Evolutionary conservation across 2,797 vertebrate species (phyloP), one percentile per base, ranked within the genome.

Genomic region (Champsocephalus esox): DNA sequence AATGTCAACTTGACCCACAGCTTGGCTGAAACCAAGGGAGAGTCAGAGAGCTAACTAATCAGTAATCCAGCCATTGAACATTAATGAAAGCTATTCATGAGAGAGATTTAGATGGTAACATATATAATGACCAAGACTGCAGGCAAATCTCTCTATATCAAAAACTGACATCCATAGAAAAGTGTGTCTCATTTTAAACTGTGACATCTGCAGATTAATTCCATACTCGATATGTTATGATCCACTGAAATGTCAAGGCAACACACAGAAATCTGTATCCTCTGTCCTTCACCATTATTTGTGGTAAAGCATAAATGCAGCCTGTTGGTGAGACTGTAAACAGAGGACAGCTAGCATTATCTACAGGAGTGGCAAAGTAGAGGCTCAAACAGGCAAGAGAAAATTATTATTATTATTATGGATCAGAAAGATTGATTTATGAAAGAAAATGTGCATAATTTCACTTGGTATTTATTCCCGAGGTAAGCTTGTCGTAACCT

Each of bases 51-150:
- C 70, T 75, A 66, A 66, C 34, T 38, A 38, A 38, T 38, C 5
- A 84, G 70, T 83, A 81, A 89, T 88, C 73, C 69, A 67, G 38
- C 19, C 74, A 87, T 91, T 88, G 91, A 88, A 83, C 68, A 85
- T 90, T 88, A 87, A 93, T 90, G 70, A 89, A 81, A 82, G 70
- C 66, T 69, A 66, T 87, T 83, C 82, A 88, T 86, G 79, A 85
- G 71, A 61, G 16, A 65, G 58, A 66, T 80, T 66, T 70, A 72
- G 70, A 71, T 75, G 68, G 80, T 83, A 81, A 81, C 80, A 75
- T 74, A 80, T 63, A 67, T 77, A 77, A 66, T 82, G 70, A 82
- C 58, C 80, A 76, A 72, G 55, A 77, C 61, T 80, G 71, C 48
- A 48, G 59, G 34, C 34, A 38, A 38, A 8, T 6, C 34, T 38